Base-by-base conservation (phyloP, 2,888 invertebrate genomes). In the Pammene aurita region DNA sequence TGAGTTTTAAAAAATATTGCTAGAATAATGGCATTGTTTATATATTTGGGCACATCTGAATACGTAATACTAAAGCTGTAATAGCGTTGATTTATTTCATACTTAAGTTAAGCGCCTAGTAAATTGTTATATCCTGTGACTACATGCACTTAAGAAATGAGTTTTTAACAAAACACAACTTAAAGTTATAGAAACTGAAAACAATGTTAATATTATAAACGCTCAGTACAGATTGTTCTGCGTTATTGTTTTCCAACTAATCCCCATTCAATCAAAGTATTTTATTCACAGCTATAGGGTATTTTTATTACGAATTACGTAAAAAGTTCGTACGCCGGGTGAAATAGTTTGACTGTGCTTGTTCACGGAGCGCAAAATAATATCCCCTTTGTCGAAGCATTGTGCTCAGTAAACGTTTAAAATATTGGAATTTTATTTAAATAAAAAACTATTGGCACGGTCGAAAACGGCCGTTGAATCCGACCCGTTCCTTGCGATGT, bases 391-490 rank as follows among this genome's bases (percentile, higher is more conserved):
- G 81, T 82, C 78, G 76, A 75, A 76, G 79, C 81, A 78, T 75
- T 75, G 78, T 80, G 79, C 80, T n/a, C n/a, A 77, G 77, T 81
- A 79, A 82, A 77, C 79, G 81, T 78, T 79, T 73, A 84, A 86
- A 85, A 83, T 84, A 87, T 87, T 82, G 83, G 81, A 78, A 78
- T 84, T 87, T 87, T 86, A 85, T 87, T 87, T 82, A 84, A 87
- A 86, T 84, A 82, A 80, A 83, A 85, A 85, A 87, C 84, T 84
- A 85, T 84, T 81, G 72, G 75, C 74, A 71, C 67, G 71, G 73
- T 71, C 58, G 65, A 71, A 70, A 74, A 74, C 72, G 72, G 73
- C 58, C 70, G 63, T 68, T 64, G 67, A 69, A 52, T 64, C 68
- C 64, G 41, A 38, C 48, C 55, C 68, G 58, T 34, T 65, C 64